phyloP scores from a whole-genome alignment of 92 coral and sea anemone genomes.

The Epizoanthus rinbou region DNA sequence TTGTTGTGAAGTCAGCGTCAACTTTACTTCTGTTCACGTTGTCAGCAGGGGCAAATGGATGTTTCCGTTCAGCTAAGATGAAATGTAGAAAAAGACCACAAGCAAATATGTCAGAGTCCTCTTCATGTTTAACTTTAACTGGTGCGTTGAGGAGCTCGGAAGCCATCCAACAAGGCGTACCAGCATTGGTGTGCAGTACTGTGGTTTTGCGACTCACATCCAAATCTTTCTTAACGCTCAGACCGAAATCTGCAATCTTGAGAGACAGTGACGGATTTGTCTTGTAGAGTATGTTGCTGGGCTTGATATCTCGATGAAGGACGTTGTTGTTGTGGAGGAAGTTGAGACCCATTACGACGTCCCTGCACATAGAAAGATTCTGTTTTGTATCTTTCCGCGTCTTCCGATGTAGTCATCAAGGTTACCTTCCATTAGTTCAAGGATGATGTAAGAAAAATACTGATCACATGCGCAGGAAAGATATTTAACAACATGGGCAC shows the following conservation, averaged over 20 bases:
- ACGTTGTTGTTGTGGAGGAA: constrained; percentile 44
- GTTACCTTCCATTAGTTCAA: constrained; percentile 58
- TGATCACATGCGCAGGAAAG: constrained; percentile 7
- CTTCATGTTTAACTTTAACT: background rate
- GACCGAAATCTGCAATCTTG: constrained; percentile 68
- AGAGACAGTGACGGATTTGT: constrained; percentile 39
- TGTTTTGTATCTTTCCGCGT: background rate
- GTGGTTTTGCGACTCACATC: constrained; percentile 10
- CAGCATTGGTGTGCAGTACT: constrained; percentile 46
- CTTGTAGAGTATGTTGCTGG: constrained; percentile 61
- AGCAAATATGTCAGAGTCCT: constrained; percentile 51
- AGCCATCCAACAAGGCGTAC: constrained; percentile 61
- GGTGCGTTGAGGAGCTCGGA: constrained; percentile 43
- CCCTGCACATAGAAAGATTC: constrained; percentile 32
- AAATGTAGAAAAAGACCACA: constrained; percentile 61
- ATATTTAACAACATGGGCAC: constrained; percentile 48
- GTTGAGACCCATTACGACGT: constrained; percentile 38
- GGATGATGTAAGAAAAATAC: constrained; percentile 27
- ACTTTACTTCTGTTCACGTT: background rate
- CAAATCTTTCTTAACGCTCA: constrained; percentile 35
- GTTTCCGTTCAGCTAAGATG: background rate
- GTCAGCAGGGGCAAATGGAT: background rate
- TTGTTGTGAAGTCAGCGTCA: background rate
- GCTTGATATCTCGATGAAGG: constrained; percentile 70
- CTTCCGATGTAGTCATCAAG: constrained; percentile 41